Percentiles rank a stretch among this genome's conserved stretches.
Conservation (phyloP, 2,797 vertebrate species). For the Apogon hyalosoma region DNA sequence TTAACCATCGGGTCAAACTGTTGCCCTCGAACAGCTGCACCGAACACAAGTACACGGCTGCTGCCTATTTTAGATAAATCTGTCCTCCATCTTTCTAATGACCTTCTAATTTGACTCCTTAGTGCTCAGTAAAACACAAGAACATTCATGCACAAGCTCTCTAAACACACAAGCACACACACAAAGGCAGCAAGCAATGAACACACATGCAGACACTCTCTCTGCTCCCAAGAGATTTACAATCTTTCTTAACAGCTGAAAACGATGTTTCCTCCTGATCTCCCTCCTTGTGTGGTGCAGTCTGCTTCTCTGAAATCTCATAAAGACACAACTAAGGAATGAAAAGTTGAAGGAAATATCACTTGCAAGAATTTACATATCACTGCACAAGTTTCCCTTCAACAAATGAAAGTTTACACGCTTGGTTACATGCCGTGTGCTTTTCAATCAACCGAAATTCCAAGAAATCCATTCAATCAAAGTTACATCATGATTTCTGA, state of each 20-base stretch:
- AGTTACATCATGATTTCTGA: not conserved
- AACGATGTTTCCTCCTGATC: conserved; percentile 53
- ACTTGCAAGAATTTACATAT: conserved; percentile 19
- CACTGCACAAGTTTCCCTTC: conserved; percentile 1
- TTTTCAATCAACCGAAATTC: not conserved
- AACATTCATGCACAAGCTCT: conserved; percentile 20
- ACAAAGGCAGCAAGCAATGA: not conserved
- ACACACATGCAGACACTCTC: conserved; percentile 11
- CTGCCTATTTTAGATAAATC: conserved; percentile 17
- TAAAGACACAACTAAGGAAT: conserved; percentile 22
- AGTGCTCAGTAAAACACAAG: conserved; percentile 23
- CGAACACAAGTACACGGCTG: not conserved
- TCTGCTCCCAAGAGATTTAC: conserved; percentile 31
- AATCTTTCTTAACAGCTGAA: conserved; percentile 30
- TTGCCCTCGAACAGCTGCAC: conserved; percentile 1
- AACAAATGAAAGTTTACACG: conserved; percentile 19
- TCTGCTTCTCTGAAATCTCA: conserved; percentile 37
- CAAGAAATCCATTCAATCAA: not conserved
- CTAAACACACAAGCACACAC: conserved; percentile 8
- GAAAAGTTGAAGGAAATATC: conserved; percentile 9
- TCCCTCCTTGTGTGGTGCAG: conserved; percentile 22
- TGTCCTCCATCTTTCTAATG: conserved; percentile 14
- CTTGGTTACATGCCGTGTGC: not conserved
- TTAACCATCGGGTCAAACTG: conserved; percentile 18
- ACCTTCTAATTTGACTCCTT: conserved; percentile 32